phyloP scores from a whole-genome alignment of 2,113 vertebrate species.

The Zapornia atra region DNA sequence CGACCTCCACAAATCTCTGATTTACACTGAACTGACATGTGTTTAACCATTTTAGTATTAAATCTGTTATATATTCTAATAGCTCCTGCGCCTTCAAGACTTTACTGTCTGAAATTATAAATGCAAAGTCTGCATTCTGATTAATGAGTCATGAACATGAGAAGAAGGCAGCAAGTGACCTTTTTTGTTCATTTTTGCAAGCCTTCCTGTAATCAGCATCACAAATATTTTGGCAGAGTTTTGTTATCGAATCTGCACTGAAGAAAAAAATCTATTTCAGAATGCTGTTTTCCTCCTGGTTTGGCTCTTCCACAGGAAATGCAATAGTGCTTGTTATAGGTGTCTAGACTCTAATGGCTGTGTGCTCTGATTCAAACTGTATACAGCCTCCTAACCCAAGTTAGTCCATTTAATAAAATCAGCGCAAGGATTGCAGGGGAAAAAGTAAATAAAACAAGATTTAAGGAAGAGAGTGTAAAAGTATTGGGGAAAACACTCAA shows the following conservation, averaged over 20 bases:
- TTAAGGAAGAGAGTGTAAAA: neutral
- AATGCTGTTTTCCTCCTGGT: neutral
- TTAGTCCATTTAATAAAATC: neutral
- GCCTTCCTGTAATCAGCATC: slow-evolving; percentile 16
- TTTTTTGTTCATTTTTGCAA: neutral
- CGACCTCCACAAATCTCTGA: neutral
- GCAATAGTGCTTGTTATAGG: neutral
- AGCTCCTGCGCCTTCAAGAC: neutral
- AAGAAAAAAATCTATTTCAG: slow-evolving; percentile 8
- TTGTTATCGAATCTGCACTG: neutral
- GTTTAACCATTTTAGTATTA: neutral
- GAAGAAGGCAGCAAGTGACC: slow-evolving; percentile 1
- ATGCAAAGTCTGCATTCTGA: slow-evolving; percentile 12
- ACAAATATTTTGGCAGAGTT: slow-evolving; percentile 14
- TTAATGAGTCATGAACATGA: slow-evolving; percentile 12
- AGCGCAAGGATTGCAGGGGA: neutral
- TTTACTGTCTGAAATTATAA: neutral
- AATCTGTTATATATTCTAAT: neutral
- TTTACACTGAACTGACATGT: neutral
- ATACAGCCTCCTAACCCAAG: neutral
- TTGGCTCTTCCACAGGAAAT: neutral
- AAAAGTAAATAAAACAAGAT: neutral
- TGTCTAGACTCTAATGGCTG: neutral
- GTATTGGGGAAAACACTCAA: rapidly evolving
- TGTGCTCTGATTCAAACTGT: neutral